Percentiles rank a stretch among this genome's conserved stretches.
Evolutionary conservation across 1,140 invertebrate species (phyloP).

Genomic region (Meloidogyne chitwoodi): DNA sequence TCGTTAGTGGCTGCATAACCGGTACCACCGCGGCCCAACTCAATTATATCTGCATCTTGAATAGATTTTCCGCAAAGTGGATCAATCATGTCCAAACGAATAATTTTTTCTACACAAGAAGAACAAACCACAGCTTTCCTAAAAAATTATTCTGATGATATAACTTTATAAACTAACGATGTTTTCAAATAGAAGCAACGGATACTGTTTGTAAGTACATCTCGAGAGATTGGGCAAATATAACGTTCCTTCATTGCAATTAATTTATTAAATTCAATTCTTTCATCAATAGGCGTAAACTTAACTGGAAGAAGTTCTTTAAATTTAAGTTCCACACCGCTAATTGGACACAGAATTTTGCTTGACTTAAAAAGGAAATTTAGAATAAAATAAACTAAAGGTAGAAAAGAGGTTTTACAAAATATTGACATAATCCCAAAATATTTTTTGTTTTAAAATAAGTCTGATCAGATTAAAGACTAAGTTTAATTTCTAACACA

Average conservation of each 20-base stretch:
- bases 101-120: slow-evolving; percentile 94
- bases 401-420: no score
- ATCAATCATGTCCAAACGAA: slow-evolving; percentile 94
- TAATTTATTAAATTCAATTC: slow-evolving; percentile 17
- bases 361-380: slow-evolving; percentile 36
- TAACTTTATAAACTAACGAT: slow-evolving; percentile 30
- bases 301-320: slow-evolving; percentile 90
- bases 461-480: no score
- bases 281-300: slow-evolving; percentile 78
- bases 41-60: slow-evolving; percentile 79
- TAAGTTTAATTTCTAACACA: no score
- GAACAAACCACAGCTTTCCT: slow-evolving; percentile 88
- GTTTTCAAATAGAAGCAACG: slow-evolving; percentile 84
- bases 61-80: slow-evolving; percentile 81
- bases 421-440: no score
- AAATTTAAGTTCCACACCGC: slow-evolving; percentile 77
- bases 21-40: slow-evolving; percentile 56
- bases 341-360: slow-evolving; percentile 84
- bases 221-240: slow-evolving; percentile 94
- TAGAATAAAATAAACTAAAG: neutral
- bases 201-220: slow-evolving; percentile 86
- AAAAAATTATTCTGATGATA: slow-evolving; percentile 51
- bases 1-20: slow-evolving; percentile 56
- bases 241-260: slow-evolving; percentile 72
- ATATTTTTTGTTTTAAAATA: no score